Percentiles rank a stretch among this genome's conserved stretches.
These are phyloP conservation scores for Agrenia bidenticulata DNA, from an alignment of 2,888 invertebrate genomes.

Conservation along the genomic window DNA sequence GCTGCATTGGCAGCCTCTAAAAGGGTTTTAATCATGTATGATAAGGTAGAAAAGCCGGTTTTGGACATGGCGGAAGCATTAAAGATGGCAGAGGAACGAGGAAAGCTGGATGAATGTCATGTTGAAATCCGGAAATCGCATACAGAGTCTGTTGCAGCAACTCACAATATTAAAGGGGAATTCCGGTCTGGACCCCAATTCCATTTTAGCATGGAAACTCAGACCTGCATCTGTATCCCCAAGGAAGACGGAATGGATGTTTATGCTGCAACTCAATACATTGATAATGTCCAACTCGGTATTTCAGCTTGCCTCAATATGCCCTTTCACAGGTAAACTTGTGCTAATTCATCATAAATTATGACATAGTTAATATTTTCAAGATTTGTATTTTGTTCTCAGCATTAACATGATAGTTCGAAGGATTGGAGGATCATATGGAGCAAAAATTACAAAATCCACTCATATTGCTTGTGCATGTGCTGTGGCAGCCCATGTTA, in stretches of 20 bases:
- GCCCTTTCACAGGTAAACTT: constrained; percentile 62
- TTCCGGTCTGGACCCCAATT: constrained; percentile 64
- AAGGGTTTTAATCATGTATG: constrained; percentile 56
- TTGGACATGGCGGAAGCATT: constrained; percentile 55
- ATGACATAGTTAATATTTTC: neutral
- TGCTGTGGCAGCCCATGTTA: constrained; percentile 68
- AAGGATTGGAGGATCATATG: constrained; percentile 79
- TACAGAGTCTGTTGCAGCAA: constrained; percentile 7
- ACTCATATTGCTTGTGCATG: constrained; percentile 65
- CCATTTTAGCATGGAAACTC: constrained; percentile 75
- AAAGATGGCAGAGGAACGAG: constrained; percentile 30
- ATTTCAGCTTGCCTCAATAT: constrained; percentile 63
- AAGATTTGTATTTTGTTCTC: constrained; percentile 38
- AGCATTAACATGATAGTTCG: constrained; percentile 71
- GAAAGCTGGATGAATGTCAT: constrained; percentile 22
- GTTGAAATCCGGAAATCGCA: constrained; percentile 18
- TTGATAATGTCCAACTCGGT: constrained; percentile 63
- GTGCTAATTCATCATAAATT: neutral
- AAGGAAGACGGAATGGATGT: constrained; percentile 70
- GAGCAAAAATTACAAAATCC: constrained; percentile 71
- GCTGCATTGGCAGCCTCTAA: constrained; percentile 54
- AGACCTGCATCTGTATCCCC: constrained; percentile 66
- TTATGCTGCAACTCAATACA: constrained; percentile 66
- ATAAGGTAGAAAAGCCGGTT: constrained; percentile 26
- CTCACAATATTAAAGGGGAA: constrained; percentile 61